A percentile compares a stretch with the other conserved stretches of the same genome.
Evolutionary conservation across 2,113 vertebrate genomes (phyloP).

Genomic region (Australoheros scitulus): DNA sequence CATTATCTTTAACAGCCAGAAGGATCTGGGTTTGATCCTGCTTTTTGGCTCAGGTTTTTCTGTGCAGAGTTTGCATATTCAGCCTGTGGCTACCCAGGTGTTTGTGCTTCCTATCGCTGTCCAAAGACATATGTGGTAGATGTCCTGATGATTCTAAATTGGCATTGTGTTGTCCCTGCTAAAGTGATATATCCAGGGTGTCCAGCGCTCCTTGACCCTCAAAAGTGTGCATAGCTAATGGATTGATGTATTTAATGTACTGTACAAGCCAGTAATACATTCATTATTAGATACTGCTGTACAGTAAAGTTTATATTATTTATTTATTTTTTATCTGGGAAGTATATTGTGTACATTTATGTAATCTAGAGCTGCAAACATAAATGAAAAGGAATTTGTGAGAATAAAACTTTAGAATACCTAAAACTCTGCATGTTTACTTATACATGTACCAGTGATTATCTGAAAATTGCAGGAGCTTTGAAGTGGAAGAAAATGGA

Average conservation of each 20-base stretch:
- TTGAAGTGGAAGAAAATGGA: too few relatives aligned
- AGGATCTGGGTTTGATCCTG: background rate
- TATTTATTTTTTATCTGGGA: background rate
- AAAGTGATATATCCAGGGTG: background rate
- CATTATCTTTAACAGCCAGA: background rate
- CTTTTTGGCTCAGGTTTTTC: too few relatives aligned
- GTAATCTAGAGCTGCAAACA: background rate
- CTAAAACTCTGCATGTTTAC: background rate
- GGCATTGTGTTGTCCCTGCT: background rate
- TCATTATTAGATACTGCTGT: fast-evolving
- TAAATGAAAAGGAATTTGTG: background rate
- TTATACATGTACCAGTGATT: too few relatives aligned
- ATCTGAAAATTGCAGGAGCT: background rate
- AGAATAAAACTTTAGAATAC: background rate
- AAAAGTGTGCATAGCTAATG: background rate
- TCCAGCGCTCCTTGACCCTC: background rate
- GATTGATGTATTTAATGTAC: background rate
- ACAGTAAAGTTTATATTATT: background rate
- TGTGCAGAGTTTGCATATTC: too few relatives aligned
- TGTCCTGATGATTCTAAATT: background rate
- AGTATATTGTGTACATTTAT: background rate
- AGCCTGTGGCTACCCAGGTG: background rate
- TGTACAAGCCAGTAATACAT: too few relatives aligned
- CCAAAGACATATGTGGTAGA: background rate
- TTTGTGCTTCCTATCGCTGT: background rate